Percentiles rank a stretch among this genome's conserved stretches.
Conservation (phyloP, 2,113 vertebrate genomes). For the Petromus typicus region DNA sequence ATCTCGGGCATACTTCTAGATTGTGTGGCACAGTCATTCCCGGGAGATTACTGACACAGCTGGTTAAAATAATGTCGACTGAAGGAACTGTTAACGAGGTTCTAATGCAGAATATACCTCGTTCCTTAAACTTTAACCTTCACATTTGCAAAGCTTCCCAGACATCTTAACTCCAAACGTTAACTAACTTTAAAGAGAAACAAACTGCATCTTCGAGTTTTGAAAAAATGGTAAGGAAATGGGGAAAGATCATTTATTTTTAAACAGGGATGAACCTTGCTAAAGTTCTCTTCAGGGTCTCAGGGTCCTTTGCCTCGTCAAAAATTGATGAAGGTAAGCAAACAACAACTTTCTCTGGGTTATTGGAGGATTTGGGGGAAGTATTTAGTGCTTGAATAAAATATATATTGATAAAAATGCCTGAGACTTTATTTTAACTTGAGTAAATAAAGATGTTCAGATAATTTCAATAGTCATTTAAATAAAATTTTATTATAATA, state of each 20-base stretch:
- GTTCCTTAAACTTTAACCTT: constrained; percentile 15
- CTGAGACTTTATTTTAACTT: constrained; percentile 39
- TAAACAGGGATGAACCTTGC: constrained; percentile 2
- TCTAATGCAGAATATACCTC: not conserved
- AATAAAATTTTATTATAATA: constrained; percentile 72
- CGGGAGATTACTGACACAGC: not conserved
- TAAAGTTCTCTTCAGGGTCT: constrained; percentile 19
- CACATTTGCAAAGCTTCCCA: not conserved
- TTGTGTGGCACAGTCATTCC: not conserved
- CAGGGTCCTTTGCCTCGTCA: not conserved
- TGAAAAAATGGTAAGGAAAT: constrained; percentile 32
- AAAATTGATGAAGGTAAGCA: constrained; percentile 17
- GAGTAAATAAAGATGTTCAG: constrained; percentile 65
- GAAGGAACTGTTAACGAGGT: constrained; percentile 34
- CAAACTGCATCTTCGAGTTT: constrained; percentile 32
- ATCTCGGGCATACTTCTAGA: not conserved
- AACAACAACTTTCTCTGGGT: not conserved
- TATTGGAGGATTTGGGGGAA: not conserved
- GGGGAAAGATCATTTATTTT: not conserved
- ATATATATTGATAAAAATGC: constrained; percentile 33
- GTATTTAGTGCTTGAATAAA: not conserved
- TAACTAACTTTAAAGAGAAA: constrained; percentile 45
- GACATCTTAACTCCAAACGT: not conserved
- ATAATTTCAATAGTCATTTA: constrained; percentile 71
- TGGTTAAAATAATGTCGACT: constrained; percentile 31